phyloP scores from a whole-genome alignment of 2,888 invertebrate species.

The Zygothrica quintamaculata region DNA sequence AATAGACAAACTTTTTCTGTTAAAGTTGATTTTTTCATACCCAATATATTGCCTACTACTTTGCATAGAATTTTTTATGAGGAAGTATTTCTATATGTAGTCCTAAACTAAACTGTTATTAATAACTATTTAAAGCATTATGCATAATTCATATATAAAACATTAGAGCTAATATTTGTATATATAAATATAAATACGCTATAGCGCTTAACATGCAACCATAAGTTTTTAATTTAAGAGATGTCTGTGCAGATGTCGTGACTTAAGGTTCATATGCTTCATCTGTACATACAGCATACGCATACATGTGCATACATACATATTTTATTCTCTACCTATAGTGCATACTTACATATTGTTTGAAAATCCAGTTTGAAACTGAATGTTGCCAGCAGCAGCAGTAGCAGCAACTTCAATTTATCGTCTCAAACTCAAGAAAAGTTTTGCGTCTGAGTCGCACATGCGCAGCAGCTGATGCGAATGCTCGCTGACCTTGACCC shows the following conservation, averaged over 20 bases:
- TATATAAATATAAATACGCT: too few relatives aligned
- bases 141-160: too few relatives aligned
- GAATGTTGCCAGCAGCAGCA: too few relatives aligned
- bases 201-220: too few relatives aligned
- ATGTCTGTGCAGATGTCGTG: constrained; percentile 26
- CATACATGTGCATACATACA: constrained; percentile 2
- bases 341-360: constrained; percentile 28
- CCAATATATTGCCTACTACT: too few relatives aligned
- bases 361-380: constrained; percentile 12
- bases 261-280: constrained; percentile 8
- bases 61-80: too few relatives aligned
- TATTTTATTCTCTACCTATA: neutral
- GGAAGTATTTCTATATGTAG: too few relatives aligned
- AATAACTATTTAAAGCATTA: too few relatives aligned
- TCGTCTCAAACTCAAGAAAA: constrained; percentile 19
- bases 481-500: constrained; percentile 75
- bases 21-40: too few relatives aligned
- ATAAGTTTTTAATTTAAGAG: constrained; percentile 12
- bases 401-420: constrained; percentile 13
- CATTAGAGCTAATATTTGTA: too few relatives aligned
- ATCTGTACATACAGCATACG: neutral
- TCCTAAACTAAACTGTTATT: too few relatives aligned
- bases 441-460: constrained; percentile 52
- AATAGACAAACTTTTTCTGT: too few relatives aligned
- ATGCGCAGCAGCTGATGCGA: constrained; percentile 77